Conservation (phyloP, 2,888 invertebrate species). For the Philonicus albiceps region DNA sequence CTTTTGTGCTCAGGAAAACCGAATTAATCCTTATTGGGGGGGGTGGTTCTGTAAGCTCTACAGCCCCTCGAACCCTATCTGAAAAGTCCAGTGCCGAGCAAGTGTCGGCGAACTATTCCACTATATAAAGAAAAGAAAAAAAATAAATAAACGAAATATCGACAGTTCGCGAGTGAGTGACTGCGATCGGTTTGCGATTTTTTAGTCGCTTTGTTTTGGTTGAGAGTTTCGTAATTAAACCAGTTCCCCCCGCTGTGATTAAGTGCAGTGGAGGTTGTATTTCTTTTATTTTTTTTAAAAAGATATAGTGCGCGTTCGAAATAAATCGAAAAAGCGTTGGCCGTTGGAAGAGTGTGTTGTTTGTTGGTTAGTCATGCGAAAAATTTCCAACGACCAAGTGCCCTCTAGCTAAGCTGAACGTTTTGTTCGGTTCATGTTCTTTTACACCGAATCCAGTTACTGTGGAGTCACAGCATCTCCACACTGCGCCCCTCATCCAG, state of each 20-base stretch:
- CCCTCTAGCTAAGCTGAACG: neutral
- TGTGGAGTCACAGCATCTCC: neutral
- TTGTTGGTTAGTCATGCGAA: constrained; percentile 29
- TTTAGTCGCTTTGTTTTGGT: constrained; percentile 5
- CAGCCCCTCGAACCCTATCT: neutral
- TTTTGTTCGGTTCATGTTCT: neutral
- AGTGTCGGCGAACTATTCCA: neutral
- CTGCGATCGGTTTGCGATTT: neutral
- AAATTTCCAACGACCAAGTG: neutral
- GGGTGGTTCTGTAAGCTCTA: neutral
- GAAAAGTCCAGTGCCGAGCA: neutral
- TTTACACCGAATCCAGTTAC: constrained; percentile 26
- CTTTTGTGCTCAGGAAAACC: neutral
- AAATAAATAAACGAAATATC: neutral
- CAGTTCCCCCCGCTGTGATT: constrained; percentile 22
- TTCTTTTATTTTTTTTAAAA: neutral
- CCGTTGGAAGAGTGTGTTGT: neutral
- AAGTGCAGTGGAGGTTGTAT: neutral
- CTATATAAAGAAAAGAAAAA: neutral
- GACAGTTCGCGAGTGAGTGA: neutral
- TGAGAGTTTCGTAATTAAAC: constrained; percentile 28
- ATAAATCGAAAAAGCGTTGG: neutral
- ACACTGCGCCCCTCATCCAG: neutral
- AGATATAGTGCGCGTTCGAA: neutral
- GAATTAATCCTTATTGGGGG: neutral